A percentile compares a stretch with the other conserved stretches of the same genome.
These are phyloP conservation scores for Cinara cedri DNA, from an alignment of 2,888 invertebrate genomes.

Conservation along the genomic window DNA sequence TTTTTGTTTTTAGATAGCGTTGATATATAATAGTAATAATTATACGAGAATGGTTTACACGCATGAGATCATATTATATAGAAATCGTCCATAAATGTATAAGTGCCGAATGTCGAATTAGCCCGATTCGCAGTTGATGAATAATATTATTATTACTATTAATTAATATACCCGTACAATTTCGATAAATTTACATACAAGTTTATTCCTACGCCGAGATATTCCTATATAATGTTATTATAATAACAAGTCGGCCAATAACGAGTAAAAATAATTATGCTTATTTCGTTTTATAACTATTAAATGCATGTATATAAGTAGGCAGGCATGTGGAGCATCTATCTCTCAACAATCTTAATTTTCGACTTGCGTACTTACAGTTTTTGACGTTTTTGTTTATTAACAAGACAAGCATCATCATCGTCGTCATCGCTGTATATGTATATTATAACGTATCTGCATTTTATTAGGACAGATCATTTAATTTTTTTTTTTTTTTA, in stretches of 20 bases:
- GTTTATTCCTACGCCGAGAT: background rate
- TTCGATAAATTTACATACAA: conserved; percentile 31
- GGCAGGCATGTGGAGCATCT: background rate
- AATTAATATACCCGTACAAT: conserved; percentile 36
- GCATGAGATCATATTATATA: no score
- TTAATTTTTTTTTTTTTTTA: no score
- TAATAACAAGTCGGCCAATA: conserved; percentile 27
- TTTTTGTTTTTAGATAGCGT: no score
- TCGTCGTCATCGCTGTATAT: no score
- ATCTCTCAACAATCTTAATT: conserved; percentile 8
- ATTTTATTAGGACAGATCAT: conserved; percentile 29
- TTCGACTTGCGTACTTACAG: background rate
- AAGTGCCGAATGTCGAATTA: no score
- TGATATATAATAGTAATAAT: no score
- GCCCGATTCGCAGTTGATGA: no score
- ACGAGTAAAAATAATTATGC: conserved; percentile 27
- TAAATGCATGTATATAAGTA: background rate
- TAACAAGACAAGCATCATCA: background rate
- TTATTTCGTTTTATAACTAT: conserved; percentile 13
- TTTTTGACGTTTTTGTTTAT: no score
- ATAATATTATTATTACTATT: no score
- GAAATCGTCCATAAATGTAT: no score
- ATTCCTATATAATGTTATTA: background rate
- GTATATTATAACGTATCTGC: background rate
- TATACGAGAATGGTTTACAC: no score